Percentiles rank a stretch among this genome's conserved stretches.
These are phyloP conservation scores for Agapetus fuscipes DNA, from an alignment of 2,888 invertebrate genomes.

Conservation along the genomic window DNA sequence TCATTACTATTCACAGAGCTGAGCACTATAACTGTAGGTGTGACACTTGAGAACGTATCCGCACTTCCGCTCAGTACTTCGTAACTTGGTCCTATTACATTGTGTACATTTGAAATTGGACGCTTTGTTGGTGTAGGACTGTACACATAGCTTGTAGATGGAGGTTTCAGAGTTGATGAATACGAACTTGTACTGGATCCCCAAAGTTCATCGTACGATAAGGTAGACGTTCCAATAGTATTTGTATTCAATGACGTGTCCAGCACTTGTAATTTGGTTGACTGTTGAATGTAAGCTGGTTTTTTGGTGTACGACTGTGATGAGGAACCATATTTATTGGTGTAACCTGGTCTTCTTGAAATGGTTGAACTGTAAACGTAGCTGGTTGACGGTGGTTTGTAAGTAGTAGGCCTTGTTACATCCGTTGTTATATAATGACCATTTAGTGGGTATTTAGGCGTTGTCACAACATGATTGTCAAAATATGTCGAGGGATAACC, in stretches of 20 bases:
- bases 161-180: constrained; percentile 26
- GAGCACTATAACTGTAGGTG: constrained; percentile 41
- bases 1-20: constrained; percentile 15
- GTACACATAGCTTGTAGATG: constrained; percentile 38
- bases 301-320: constrained; percentile 15
- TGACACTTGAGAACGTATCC: constrained; percentile 39
- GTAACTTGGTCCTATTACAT: constrained; percentile 30
- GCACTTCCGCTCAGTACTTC: constrained; percentile 26
- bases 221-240: constrained; percentile 9
- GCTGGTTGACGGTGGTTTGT: constrained; percentile 38
- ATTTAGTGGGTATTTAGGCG: constrained; percentile 6
- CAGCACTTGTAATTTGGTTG: constrained; percentile 14
- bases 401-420: constrained; percentile 24
- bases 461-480: constrained; percentile 6
- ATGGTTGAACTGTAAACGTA: constrained; percentile 34
- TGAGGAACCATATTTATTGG: constrained; percentile 20
- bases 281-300: constrained; percentile 4
- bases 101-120: constrained; percentile 31
- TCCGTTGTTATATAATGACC: constrained; percentile 24
- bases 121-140: constrained; percentile 39
- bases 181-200: constrained; percentile 18
- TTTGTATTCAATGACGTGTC: constrained; percentile 6
- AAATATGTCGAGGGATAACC: constrained; percentile 26
- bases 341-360: constrained; percentile 13
- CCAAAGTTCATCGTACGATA: constrained; percentile 19